Evolutionary conservation across 2,888 invertebrate genomes (phyloP), one percentile per base, ranked within the genome.

Genomic region (Eilema depressum): DNA sequence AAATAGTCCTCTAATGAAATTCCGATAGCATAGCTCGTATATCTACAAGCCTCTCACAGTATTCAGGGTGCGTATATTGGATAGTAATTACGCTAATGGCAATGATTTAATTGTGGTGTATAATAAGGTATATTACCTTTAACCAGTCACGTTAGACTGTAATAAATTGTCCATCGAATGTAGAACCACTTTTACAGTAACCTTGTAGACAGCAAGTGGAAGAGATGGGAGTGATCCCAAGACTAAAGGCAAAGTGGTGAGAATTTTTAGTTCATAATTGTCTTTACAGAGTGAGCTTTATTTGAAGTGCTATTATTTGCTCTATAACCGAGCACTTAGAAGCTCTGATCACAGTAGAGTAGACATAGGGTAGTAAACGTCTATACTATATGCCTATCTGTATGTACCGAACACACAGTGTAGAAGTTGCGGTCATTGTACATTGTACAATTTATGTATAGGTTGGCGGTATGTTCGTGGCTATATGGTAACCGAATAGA

Each of bases 1-100:
- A 53, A n/a, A n/a, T n/a, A 53, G 53, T 10, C 10, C 20, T 10
- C 53, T 53, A 53, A 53, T 53, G 53, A 53, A 53, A 53, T 53
- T 53, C 53, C 53, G 53, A 11, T 2, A 20, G n/a, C 1, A n/a
- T n/a, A 61, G 53, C 28, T 20, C 20, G 8, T 28, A 30, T n/a
- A 61, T 61, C n/a, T 61, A 61, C 30, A 60, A 20, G 28, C 8
- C 26, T n/a, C 26, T 28, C 23, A 30, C 8, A 3, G 25, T 65
- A 30, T 30, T 56, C 56, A 33, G 25, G 57, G 59, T 66, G 59
- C 25, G 33, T n/a, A 26, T 17, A 59, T 59, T 7, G 25, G 33
- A 25, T 17, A 56, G 28, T 65, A 30, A 56, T 63, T 10, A 14
- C 23, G 59, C 56, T n/a, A 41, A 66, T 66, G 59, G 10, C 57